Percentiles rank a stretch among this genome's conserved stretches.
These are phyloP conservation scores for Hirudinaria manillensis DNA, from an alignment of 2,888 invertebrate genomes.

Conservation along the genomic window DNA sequence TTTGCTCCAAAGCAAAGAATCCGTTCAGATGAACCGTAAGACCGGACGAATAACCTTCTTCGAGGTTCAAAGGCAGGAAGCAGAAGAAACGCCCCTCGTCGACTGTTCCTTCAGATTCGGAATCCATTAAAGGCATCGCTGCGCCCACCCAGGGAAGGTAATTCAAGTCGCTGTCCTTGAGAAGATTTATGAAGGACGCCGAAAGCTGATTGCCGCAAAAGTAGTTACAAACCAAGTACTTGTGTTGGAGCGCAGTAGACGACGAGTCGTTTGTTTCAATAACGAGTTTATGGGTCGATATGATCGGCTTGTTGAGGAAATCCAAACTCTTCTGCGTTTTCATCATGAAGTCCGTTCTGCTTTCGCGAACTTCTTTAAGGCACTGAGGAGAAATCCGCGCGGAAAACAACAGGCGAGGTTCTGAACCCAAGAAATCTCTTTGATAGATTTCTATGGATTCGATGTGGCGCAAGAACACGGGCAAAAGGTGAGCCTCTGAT, in stretches of 20 bases:
- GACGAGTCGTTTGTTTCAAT: slow-evolving; percentile 10
- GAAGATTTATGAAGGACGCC: slow-evolving; percentile 19
- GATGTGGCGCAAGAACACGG: slow-evolving; percentile 46
- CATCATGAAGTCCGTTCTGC: slow-evolving; percentile 36
- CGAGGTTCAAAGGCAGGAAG: slow-evolving; percentile 48
- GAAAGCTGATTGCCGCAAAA: slow-evolving; percentile 6
- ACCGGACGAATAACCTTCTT: slow-evolving; percentile 44
- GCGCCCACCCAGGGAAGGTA: slow-evolving; percentile 29
- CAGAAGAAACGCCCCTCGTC: slow-evolving; percentile 47
- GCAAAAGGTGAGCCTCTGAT: slow-evolving; percentile 43
- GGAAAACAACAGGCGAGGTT: slow-evolving; percentile 35
- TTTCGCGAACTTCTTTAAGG: slow-evolving; percentile 35
- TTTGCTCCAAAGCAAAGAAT: slow-evolving; percentile 48
- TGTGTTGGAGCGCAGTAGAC: slow-evolving; percentile 19
- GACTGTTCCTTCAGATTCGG: slow-evolving; percentile 22
- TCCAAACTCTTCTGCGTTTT: not conserved
- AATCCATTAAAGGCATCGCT: slow-evolving; percentile 20
- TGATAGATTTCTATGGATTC: slow-evolving; percentile 43
- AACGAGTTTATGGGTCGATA: slow-evolving; percentile 19
- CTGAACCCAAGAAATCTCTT: slow-evolving; percentile 30
- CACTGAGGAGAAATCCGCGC: slow-evolving; percentile 35
- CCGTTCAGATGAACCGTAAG: slow-evolving; percentile 50
- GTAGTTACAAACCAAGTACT: slow-evolving; percentile 24
- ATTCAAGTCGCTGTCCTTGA: slow-evolving; percentile 19
- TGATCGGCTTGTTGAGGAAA: slow-evolving; percentile 7